Base-by-base conservation (phyloP, 2,888 invertebrate species). In the Phlogophora meticulosa region DNA sequence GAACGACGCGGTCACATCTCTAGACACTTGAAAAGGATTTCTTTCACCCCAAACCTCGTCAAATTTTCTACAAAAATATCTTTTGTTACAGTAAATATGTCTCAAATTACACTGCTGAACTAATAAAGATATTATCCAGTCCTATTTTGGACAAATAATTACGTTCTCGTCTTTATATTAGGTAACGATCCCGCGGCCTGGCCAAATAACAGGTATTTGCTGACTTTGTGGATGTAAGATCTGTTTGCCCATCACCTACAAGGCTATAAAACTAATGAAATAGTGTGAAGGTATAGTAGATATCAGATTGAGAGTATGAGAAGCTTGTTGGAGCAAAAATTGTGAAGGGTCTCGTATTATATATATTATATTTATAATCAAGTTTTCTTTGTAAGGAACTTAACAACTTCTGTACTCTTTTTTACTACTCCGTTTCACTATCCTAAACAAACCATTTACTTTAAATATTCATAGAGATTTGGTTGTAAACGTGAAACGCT, bases 1-100 rank as follows among this genome's bases (percentile, higher is more conserved):
- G 70, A 79, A 76, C 81, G 65, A 65, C 75, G 65, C 72, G 75
- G 76, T 68, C 76, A 72, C 76, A 74, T 71, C 81, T 73, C 77
- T 74, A 40, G 46, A 68, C 70, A 75, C 83, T 82, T 76, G 58
- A 81, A 74, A 72, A n/a, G 59, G 63, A 70, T 76, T 65, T 72
- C 53, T 70, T 70, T 68, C 58, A 61, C 70, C 20, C 55, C 40
- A 63, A 72, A 65, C 46, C 72, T 69, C 53, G 57, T 65, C 52
- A 63, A 69, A 74, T 61, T 15, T 49, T 61, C 22, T 32, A 56
- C 42, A 69, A 71, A 63, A 59, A 61, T 7, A 48, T 36, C 36
- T 36, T 59, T 42, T 53, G 55, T 42, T 48, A 34, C 36, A 48
- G 7, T 34, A 22, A 36, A 38, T 49, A n/a, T 59, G n/a, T 51